Evolutionary conservation across 2,113 vertebrate species (phyloP).

Genomic region (Rhineura floridana): DNA sequence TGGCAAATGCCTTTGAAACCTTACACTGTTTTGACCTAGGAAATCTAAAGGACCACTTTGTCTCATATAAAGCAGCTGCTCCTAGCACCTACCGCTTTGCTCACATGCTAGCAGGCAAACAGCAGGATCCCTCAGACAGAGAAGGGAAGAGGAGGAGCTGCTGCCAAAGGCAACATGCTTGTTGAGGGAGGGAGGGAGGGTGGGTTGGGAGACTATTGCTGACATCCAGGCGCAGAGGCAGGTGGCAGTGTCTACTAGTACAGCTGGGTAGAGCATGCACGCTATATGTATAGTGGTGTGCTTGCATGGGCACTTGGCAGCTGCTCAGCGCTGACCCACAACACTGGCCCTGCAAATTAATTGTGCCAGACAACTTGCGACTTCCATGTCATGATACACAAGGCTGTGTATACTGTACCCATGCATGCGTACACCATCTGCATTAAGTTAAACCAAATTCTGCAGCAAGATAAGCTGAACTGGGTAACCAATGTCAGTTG

Average conservation of each 20-base stretch:
- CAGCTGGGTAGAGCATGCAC: too few relatives aligned
- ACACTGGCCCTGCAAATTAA: background rate
- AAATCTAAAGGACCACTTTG: background rate
- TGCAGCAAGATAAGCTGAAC: background rate
- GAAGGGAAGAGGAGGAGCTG: too few relatives aligned
- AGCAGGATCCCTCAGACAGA: background rate
- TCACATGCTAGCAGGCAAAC: background rate
- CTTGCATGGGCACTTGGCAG: background rate
- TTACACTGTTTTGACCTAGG: background rate
- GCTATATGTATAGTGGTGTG: too few relatives aligned
- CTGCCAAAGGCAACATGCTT: background rate
- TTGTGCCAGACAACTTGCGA: background rate
- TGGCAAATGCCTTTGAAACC: background rate
- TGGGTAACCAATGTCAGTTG: too few relatives aligned
- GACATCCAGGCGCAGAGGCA: too few relatives aligned
- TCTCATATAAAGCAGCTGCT: background rate
- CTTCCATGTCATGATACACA: background rate
- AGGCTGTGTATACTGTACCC: background rate
- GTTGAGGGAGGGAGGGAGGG: background rate
- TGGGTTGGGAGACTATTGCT: too few relatives aligned
- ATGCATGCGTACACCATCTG: background rate
- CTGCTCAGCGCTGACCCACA: background rate
- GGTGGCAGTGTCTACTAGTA: too few relatives aligned
- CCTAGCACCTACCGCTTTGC: background rate
- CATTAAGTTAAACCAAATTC: background rate